Evolutionary conservation across 1,140 invertebrate genomes (phyloP).

Genomic region (Octopus sinensis): DNA sequence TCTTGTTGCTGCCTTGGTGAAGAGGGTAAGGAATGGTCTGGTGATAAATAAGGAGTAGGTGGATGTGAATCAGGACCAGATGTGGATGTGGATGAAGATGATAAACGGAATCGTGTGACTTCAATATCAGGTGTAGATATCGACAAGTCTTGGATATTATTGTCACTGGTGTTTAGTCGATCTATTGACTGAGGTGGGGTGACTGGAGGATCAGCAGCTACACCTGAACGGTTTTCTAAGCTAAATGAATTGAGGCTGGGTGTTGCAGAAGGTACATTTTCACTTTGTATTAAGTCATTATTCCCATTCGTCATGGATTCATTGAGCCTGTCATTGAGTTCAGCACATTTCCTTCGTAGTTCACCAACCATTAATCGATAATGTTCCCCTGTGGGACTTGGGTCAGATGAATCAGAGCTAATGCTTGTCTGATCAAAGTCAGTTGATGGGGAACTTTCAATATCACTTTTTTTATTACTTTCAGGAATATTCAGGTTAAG

Average conservation of each 20-base stretch:
- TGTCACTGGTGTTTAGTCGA: not conserved
- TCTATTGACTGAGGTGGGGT: not conserved
- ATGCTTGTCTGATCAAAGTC: conserved; percentile 43
- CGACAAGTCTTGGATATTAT: conserved; percentile 24
- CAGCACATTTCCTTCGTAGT: conserved; percentile 22
- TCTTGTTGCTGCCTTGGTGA: conserved; percentile 26
- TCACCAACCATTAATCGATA: conserved; percentile 32
- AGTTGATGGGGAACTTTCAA: conserved; percentile 42
- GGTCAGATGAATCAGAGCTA: conserved; percentile 44
- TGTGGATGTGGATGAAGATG: conserved; percentile 48
- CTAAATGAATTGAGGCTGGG: not conserved
- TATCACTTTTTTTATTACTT: conserved; percentile 48
- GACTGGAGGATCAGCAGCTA: not conserved
- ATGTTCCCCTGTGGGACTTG: conserved; percentile 35
- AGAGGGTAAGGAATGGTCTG: conserved; percentile 21
- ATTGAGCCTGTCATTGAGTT: conserved; percentile 9
- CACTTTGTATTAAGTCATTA: conserved; percentile 1
- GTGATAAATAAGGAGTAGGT: conserved; percentile 42
- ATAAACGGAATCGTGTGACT: conserved; percentile 35
- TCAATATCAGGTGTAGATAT: conserved; percentile 45
- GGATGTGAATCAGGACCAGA: conserved; percentile 53
- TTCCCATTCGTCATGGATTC: conserved; percentile 11
- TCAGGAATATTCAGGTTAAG: conserved; percentile 40
- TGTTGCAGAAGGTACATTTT: not conserved
- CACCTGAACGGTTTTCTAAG: not conserved